Evolutionary conservation across 1,140 invertebrate genomes (phyloP), one percentile per base, ranked within the genome.

Genomic region (Choristoneura fumiferana): DNA sequence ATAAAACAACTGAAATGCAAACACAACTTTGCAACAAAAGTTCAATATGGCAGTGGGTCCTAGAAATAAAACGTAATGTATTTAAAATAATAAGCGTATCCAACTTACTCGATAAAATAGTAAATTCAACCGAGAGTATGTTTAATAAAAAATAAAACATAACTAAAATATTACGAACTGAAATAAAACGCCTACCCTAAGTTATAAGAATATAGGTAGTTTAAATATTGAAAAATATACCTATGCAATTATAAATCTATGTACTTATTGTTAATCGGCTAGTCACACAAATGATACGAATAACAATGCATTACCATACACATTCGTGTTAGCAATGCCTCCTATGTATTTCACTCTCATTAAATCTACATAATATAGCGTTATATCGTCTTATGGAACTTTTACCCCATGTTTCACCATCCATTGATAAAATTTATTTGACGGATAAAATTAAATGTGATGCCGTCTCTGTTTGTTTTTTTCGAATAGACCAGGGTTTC

Each of bases 81-180:
- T 65, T 67, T 69, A 69, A 78, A 54, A 59, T 81, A 81, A 81
- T 81, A 81, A 81, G 78, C 78, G 78, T 81, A 81, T 71, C 63
- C 61, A 60, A 65, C 62, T 69, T 76, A 73, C 54, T 62, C 62
- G 62, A 38, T 18, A 56, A 68, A 61, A 54, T 45, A 57, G 17
- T 14, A 14, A 59, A 54, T 62, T 52, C 49, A 55, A 58, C 18
- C 43, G 18, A 29, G 43, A 49, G 43, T 43, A 49, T 36, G 37
- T 43, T 61, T 62, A 65, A 56, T 60, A 63, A 58, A 65, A 62
- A 67, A 60, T 63, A 64, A 64, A 22, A 45, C 43, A 29, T 12
- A 10, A 10, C 17, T 29, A 6, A 49, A 12, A 22, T 12, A n/a
- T 29, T 33, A 49, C 43, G 9, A 54, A 54, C 5, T n/a, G n/a